Conservation (phyloP, 2,888 invertebrate genomes). For the Spilosoma lubricipeda region DNA sequence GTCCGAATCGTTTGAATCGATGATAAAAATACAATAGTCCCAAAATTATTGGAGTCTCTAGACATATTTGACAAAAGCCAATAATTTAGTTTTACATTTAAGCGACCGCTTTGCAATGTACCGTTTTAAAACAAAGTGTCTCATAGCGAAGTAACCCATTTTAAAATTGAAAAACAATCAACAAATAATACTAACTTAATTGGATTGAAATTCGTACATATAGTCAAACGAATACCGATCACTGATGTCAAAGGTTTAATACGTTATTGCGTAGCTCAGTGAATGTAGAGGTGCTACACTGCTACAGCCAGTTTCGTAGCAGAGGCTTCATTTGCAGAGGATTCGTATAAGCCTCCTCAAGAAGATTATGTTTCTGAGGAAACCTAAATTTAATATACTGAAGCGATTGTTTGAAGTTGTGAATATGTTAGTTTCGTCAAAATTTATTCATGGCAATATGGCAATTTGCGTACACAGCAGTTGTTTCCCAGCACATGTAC, state of each 20-base stretch:
- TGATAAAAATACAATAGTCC: neutral
- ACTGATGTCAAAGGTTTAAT: conserved; percentile 26
- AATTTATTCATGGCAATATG: conserved; percentile 21
- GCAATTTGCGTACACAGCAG: neutral
- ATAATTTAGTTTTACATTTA: neutral
- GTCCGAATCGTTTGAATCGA: neutral
- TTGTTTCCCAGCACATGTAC: neutral
- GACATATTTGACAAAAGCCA: no score
- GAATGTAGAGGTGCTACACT: conserved; percentile 18
- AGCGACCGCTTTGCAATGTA: conserved; percentile 3
- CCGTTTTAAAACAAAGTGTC: conserved; percentile 14
- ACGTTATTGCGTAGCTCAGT: conserved; percentile 21
- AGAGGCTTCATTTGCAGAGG: conserved; percentile 22
- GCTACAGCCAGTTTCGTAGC: conserved; percentile 11
- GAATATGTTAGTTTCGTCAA: conserved; percentile 14
- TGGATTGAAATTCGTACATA: conserved; percentile 26
- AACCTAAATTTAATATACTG: conserved; percentile 9
- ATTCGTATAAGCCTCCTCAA: conserved; percentile 19
- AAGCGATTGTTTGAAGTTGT: conserved; percentile 15
- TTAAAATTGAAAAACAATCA: conserved; percentile 31
- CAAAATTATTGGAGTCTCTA: no score
- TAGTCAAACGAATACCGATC: conserved; percentile 12
- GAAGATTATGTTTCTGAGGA: conserved; percentile 18
- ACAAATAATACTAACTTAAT: conserved; percentile 31
- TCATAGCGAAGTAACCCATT: conserved; percentile 26